Base-by-base conservation (phyloP, 2,888 invertebrate species). In the Melitaea athalia region DNA sequence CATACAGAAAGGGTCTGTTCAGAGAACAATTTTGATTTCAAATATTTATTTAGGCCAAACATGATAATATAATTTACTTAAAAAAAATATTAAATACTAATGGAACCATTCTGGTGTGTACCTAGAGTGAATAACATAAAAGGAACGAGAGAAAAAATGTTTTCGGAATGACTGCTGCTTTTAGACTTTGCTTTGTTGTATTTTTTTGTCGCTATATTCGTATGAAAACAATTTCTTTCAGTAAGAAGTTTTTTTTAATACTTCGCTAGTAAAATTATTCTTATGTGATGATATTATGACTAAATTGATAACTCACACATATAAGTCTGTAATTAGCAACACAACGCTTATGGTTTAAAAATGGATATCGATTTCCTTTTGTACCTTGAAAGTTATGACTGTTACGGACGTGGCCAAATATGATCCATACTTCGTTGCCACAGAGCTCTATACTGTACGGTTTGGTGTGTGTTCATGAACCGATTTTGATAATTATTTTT, bases 11-110 rank as follows among this genome's bases (percentile, higher is more conserved):
- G 8, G 24, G 38, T 38, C 38, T 38, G 38, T 38, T 5, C 38
- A 38, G 38, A 31, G 49, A 45, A 59, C 43, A 31, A 63, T 69
- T 64, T 68, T 47, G 15, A 64, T 24, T 62, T 1, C n/a, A 62
- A 70, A 67, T 53, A 67, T 70, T 70, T 70, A 63, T 60, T 67
- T 70, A 59, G 66, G 63, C 42, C 49, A 49, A 62, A 50, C 24
- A 52, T 60, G 47, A 59, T 59, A 63, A 14, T n/a, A 49, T 57
- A 24, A 67, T 11, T 4, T 33, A 11, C 8, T 24, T 24, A 47
- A 57, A n/a, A 49, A 42, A 63, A 57, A 67, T 8, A 62, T 52
- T 59, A 42, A 55, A 57, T 50, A 49, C 45, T 57, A 50, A 57
- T 47, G n/a, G 17, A 47, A 5, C 1, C 43, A 8, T 5, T 57